Percentiles rank a stretch among this genome's conserved stretches.
Conservation (phyloP, 1,140 invertebrate genomes). For the Drosophila busckii region DNA sequence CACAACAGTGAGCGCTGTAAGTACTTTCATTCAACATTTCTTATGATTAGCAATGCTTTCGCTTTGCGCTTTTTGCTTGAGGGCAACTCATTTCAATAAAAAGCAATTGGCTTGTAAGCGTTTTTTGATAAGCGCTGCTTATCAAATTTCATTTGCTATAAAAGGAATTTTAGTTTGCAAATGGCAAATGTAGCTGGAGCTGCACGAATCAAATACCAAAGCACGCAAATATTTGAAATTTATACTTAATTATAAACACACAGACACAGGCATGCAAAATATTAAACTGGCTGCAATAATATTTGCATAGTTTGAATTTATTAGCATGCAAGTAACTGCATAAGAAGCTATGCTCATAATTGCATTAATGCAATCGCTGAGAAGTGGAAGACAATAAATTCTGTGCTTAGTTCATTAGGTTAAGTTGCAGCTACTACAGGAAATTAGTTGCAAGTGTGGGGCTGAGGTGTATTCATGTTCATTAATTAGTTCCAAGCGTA, state of each 20-base stretch:
- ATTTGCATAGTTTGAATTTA: slow-evolving; percentile 31
- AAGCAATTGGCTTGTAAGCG: slow-evolving; percentile 50
- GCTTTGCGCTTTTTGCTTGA: no score
- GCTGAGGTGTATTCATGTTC: no score
- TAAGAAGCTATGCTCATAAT: slow-evolving; percentile 15
- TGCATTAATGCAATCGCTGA: background rate
- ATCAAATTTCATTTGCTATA: no score
- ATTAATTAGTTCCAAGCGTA: slow-evolving; percentile 12
- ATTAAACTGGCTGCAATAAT: slow-evolving; percentile 20
- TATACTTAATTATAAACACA: no score
- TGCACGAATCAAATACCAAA: no score
- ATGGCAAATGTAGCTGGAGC: no score
- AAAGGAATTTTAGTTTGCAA: no score
- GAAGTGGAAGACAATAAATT: slow-evolving; percentile 4
- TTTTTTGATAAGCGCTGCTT: slow-evolving; percentile 53
- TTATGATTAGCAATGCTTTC: slow-evolving; percentile 57
- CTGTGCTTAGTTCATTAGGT: background rate
- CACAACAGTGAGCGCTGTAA: slow-evolving; percentile 8
- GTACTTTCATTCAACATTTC: slow-evolving; percentile 16
- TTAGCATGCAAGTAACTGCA: slow-evolving; percentile 26
- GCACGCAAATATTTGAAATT: no score
- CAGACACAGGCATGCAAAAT: no score
- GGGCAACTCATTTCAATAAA: slow-evolving; percentile 52
- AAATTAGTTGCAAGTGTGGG: slow-evolving; percentile 22
- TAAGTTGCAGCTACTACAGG: slow-evolving; percentile 10